phyloP scores from a whole-genome alignment of 2,888 invertebrate species.

The Drosophila trichaetosa region DNA sequence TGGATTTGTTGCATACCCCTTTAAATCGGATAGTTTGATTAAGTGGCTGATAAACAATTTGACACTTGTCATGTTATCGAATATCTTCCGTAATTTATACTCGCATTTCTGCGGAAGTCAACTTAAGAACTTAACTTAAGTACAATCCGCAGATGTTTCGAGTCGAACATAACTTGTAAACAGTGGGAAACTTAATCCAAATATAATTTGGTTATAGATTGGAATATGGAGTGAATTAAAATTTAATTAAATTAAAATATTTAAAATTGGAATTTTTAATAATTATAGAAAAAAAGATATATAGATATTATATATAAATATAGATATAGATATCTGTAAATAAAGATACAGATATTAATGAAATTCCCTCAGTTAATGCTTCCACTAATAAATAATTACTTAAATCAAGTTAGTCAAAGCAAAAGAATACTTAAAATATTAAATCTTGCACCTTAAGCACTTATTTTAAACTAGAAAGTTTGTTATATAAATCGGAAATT shows the following conservation, averaged over 20 bases:
- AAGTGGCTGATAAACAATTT: conserved; percentile 40
- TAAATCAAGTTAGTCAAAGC: neutral
- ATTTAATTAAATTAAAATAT: neutral
- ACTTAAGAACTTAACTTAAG: conserved; percentile 4
- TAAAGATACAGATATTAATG: neutral
- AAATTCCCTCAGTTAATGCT: neutral
- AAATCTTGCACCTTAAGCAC: neutral
- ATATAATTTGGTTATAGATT: neutral
- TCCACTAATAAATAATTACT: neutral
- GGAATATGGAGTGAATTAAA: neutral
- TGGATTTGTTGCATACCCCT: conserved; percentile 26
- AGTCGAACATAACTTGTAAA: neutral
- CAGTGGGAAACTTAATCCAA: neutral
- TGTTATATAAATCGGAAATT: neutral
- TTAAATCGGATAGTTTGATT: conserved; percentile 31
- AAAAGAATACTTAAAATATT: neutral
- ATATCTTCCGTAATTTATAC: conserved; percentile 18
- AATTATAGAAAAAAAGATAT: neutral
- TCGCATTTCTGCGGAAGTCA: conserved; percentile 2
- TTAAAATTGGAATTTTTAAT: neutral
- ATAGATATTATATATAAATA: neutral
- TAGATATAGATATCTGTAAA: neutral
- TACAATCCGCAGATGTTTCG: conserved; percentile 1
- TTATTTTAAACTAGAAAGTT: accelerated
- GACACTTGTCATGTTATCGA: conserved; percentile 36